Conservation (phyloP, 2,888 invertebrate genomes). For the Anthrax anthrax region DNA sequence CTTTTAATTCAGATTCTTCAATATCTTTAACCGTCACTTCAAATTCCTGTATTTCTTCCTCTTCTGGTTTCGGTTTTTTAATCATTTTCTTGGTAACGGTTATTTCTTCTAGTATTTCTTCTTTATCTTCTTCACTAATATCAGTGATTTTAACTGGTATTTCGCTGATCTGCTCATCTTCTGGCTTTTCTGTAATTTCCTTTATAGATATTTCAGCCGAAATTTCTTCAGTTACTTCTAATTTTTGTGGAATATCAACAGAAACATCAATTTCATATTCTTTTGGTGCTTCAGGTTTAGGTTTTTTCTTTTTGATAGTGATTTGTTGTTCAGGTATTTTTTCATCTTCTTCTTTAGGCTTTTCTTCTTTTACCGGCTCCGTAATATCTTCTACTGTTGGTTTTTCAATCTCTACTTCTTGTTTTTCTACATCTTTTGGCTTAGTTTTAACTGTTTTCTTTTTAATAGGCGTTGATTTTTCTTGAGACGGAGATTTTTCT, state of each 20-base stretch:
- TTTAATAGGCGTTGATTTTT: constrained; percentile 22
- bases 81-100: constrained; percentile 9
- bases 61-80: neutral
- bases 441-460: constrained; percentile 15
- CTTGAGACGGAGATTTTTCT: constrained; percentile 8
- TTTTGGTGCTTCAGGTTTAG: neutral
- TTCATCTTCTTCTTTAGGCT: constrained; percentile 12
- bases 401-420: constrained; percentile 12
- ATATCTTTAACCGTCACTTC: neutral
- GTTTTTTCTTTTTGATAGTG: constrained; percentile 18
- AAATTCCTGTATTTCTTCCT: neutral
- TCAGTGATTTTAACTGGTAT: neutral
- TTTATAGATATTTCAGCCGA: neutral
- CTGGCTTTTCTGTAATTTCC: neutral
- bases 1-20: neutral
- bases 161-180: neutral
- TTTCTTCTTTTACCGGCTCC: constrained; percentile 15
- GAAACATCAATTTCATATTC: neutral
- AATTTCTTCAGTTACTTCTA: neutral
- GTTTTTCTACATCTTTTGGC: constrained; percentile 19
- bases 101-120: constrained; percentile 6
- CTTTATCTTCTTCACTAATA: neutral
- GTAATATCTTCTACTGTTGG: constrained; percentile 15
- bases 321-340: constrained; percentile 25
- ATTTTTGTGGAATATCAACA: neutral